Evolutionary conservation across 1,140 invertebrate species (phyloP).

Genomic region (Coenobita brevimanus): DNA sequence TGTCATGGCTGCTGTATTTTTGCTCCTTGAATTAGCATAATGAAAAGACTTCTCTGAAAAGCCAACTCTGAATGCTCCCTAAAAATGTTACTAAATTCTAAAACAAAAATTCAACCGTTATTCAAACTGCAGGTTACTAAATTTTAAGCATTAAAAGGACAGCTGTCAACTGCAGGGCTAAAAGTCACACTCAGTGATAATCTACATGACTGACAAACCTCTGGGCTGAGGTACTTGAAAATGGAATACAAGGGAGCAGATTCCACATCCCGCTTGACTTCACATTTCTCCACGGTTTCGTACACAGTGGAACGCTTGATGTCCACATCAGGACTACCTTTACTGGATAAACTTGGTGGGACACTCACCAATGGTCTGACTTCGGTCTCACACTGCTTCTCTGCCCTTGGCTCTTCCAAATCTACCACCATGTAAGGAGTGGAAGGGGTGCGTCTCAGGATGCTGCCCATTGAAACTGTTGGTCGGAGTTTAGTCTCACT

Average conservation of each 20-base stretch:
- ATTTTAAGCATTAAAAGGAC: neutral
- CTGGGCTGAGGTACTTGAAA: constrained; percentile 65
- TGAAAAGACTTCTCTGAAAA: no score
- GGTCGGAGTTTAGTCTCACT: constrained; percentile 31
- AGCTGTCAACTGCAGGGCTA: neutral
- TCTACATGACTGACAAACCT: constrained; percentile 59
- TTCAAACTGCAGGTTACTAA: neutral
- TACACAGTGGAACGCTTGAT: constrained; percentile 67
- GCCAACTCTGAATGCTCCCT: neutral
- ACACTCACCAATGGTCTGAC: constrained; percentile 51
- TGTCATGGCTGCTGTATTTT: no score
- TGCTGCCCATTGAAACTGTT: constrained; percentile 52
- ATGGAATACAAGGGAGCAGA: constrained; percentile 69
- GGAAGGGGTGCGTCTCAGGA: constrained; percentile 32
- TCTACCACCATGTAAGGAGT: constrained; percentile 62
- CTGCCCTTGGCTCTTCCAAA: constrained; percentile 41
- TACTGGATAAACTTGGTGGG: constrained; percentile 24
- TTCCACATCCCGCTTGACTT: constrained; percentile 63
- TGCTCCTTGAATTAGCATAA: no score
- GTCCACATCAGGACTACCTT: neutral
- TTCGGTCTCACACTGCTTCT: constrained; percentile 44
- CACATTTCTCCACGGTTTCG: constrained; percentile 66
- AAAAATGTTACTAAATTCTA: constrained; percentile 39
- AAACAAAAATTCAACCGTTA: no score
- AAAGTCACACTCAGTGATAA: constrained; percentile 49